A percentile compares a stretch with the other conserved stretches of the same genome.
Evolutionary conservation across 2,888 invertebrate genomes (phyloP).

Genomic region (Nowickia ferox): DNA sequence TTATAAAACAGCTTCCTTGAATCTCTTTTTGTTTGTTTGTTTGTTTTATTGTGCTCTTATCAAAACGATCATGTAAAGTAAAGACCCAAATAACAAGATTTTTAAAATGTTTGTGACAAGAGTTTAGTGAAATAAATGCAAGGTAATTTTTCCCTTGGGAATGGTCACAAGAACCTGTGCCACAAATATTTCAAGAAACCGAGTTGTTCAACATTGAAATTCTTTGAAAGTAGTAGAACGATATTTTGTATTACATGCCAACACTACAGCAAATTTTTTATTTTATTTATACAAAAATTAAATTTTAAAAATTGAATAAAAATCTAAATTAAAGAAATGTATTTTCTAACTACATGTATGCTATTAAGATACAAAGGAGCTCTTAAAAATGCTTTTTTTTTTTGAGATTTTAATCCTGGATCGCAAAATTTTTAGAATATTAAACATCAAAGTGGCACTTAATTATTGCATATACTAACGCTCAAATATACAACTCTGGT

Average conservation of each 20-base stretch:
- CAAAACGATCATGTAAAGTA: constrained; percentile 7
- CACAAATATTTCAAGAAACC: not conserved
- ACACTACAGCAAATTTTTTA: no score
- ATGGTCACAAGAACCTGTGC: not conserved
- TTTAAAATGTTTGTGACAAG: constrained; percentile 1
- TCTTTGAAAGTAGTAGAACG: not conserved
- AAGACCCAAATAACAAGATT: not conserved
- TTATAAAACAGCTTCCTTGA: constrained; percentile 41
- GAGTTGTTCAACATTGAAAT: not conserved
- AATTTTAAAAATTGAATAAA: no score
- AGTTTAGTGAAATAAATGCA: not conserved
- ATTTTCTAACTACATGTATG: no score
- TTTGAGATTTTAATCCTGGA: no score
- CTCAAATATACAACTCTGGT: no score
- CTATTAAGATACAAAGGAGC: no score
- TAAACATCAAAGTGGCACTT: no score
- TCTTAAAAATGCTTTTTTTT: no score
- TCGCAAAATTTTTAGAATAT: no score
- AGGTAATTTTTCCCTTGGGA: not conserved
- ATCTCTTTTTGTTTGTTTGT: not conserved
- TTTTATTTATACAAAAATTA: no score
- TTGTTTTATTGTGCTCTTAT: not conserved
- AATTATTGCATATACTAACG: no score
- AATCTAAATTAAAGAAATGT: no score
- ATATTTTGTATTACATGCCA: not conserved